phyloP scores from a whole-genome alignment of 2,888 invertebrate species.

The Cantharis flavilabris region DNA sequence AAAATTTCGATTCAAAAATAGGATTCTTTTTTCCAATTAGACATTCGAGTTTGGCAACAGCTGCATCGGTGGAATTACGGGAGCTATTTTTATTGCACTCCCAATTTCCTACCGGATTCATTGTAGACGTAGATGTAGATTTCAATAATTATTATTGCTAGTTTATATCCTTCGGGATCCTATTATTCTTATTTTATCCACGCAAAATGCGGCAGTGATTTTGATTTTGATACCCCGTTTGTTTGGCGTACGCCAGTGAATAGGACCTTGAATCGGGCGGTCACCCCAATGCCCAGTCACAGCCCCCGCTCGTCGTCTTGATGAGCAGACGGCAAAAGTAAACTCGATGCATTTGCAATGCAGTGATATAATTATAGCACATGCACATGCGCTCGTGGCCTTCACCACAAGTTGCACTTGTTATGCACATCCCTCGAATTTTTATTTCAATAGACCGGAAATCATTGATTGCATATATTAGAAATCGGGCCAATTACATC shows the following conservation, averaged over 20 bases:
- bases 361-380: slow-evolving; percentile 52
- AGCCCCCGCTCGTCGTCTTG: slow-evolving; percentile 30
- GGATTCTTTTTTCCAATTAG: slow-evolving; percentile 19
- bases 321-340: slow-evolving; percentile 21
- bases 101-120: slow-evolving; percentile 28
- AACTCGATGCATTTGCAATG: slow-evolving; percentile 34
- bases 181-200: background rate
- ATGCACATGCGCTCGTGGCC: slow-evolving; percentile 37
- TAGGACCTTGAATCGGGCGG: slow-evolving; percentile 46
- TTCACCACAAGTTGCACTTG: slow-evolving; percentile 46
- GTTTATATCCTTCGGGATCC: background rate
- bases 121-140: slow-evolving; percentile 8
- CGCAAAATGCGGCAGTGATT: background rate
- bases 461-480: slow-evolving; percentile 20
- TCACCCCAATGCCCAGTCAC: slow-evolving; percentile 40
- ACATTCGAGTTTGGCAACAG: slow-evolving; percentile 22
- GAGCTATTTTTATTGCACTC: slow-evolving; percentile 31
- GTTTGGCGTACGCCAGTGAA: slow-evolving; percentile 34
- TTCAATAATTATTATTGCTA: background rate
- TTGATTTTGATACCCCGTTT: slow-evolving; percentile 14
- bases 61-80: slow-evolving; percentile 19
- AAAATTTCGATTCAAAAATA: slow-evolving; percentile 19
- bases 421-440: slow-evolving; percentile 28
- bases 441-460: slow-evolving; percentile 19
- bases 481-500: background rate